Evolutionary conservation across 2,888 invertebrate species (phyloP).

Genomic region (Plagodis dolabraria): DNA sequence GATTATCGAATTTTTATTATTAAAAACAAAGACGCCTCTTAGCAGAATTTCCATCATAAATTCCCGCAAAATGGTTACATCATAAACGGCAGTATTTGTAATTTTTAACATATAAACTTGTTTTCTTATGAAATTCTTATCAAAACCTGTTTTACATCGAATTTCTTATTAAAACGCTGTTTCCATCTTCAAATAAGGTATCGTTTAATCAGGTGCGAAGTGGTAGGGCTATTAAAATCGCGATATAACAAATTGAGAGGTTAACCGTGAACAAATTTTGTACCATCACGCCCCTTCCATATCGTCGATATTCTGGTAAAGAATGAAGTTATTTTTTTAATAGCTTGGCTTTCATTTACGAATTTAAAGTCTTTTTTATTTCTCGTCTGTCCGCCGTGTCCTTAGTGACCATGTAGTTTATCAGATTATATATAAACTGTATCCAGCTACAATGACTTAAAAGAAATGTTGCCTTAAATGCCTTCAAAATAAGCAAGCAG

Average conservation of each 20-base stretch:
- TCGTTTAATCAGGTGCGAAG: slow-evolving; percentile 21
- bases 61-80: not conserved
- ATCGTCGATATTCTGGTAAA: slow-evolving; percentile 3
- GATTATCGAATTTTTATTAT: too few species aligned
- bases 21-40: too few species aligned
- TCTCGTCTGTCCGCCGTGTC: too few species aligned
- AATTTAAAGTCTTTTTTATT: not conserved
- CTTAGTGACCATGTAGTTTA: too few species aligned
- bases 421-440: too few species aligned
- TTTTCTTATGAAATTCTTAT: not conserved
- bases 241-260: slow-evolving; percentile 20
- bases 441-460: too few species aligned
- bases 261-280: slow-evolving; percentile 1
- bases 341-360: too few species aligned
- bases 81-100: not conserved
- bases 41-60: too few species aligned
- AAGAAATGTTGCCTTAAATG: too few species aligned
- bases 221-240: slow-evolving; percentile 18
- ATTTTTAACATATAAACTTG: not conserved
- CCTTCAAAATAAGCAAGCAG: too few species aligned
- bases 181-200: slow-evolving; percentile 20
- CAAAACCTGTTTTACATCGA: not conserved
- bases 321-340: slow-evolving; percentile 6
- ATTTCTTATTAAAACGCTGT: not conserved
- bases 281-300: slow-evolving; percentile 9